phyloP scores from a whole-genome alignment of 2,888 invertebrate genomes.

The Hirudinaria manillensis region DNA sequence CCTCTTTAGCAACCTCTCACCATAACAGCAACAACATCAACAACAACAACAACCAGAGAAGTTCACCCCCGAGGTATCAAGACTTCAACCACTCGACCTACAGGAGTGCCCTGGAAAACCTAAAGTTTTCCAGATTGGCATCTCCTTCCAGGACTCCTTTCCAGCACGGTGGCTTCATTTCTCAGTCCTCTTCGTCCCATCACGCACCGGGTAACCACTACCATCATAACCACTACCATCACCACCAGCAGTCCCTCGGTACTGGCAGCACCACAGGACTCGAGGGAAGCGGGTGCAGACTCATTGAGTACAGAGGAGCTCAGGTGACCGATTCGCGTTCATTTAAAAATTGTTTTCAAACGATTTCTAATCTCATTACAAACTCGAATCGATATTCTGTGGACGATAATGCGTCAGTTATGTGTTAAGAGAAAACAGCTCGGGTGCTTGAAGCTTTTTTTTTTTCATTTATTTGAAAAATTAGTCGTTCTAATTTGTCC shows the following conservation, averaged over 20 bases:
- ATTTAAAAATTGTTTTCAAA: too few species aligned
- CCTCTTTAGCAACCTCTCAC: neutral
- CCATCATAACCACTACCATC: constrained; percentile 14
- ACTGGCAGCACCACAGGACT: constrained; percentile 13
- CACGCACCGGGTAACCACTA: constrained; percentile 6
- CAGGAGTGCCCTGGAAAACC: neutral
- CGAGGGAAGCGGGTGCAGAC: constrained; percentile 63
- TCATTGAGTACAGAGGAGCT: constrained; percentile 79
- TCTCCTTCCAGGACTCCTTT: constrained; percentile 17
- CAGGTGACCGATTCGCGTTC: constrained; percentile 67
- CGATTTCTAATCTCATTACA: too few species aligned
- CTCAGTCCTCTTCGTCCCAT: constrained; percentile 7
- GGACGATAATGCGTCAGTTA: too few species aligned
- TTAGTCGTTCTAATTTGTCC: too few species aligned
- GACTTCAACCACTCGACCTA: neutral
- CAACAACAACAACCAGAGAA: neutral
- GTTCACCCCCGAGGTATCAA: neutral
- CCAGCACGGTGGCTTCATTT: neutral
- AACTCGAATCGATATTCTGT: too few species aligned
- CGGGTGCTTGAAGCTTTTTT: too few species aligned
- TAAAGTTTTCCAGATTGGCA: neutral
- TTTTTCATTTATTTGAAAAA: too few species aligned
- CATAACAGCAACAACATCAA: neutral
- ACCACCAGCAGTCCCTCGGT: constrained; percentile 16
- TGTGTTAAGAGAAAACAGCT: too few species aligned